Percentiles rank a stretch among this genome's conserved stretches.
These are phyloP conservation scores for Lepidurus packardi DNA, from an alignment of 1,140 invertebrate species.

Conservation along the genomic window DNA sequence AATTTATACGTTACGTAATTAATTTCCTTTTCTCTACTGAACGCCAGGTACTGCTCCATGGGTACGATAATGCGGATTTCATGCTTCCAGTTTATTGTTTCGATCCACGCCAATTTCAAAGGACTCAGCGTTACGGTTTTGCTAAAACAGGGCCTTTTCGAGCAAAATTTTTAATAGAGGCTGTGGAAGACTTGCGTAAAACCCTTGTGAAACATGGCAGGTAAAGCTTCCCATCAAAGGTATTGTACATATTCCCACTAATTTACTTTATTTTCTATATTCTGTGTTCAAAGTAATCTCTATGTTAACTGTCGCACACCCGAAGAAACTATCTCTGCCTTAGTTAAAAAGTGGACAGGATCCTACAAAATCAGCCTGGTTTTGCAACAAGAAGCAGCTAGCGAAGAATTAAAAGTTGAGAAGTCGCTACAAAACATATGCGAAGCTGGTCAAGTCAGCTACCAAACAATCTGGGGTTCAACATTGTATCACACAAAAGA, in stretches of 20 bases:
- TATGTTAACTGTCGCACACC: slow-evolving; percentile 42
- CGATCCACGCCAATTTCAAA: slow-evolving; percentile 43
- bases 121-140: slow-evolving; percentile 42
- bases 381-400: slow-evolving; percentile 44
- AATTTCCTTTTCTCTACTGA: neutral
- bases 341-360: slow-evolving; percentile 40
- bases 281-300: slow-evolving; percentile 33
- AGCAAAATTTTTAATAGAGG: slow-evolving; percentile 42
- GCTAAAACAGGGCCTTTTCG: slow-evolving; percentile 44
- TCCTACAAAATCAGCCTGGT: slow-evolving; percentile 38
- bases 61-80: slow-evolving; percentile 36
- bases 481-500: slow-evolving; percentile 46
- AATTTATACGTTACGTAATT: slow-evolving; percentile 25
- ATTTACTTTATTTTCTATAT: neutral
- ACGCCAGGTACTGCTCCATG: slow-evolving; percentile 31
- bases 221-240: neutral
- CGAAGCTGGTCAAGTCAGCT: slow-evolving; percentile 39
- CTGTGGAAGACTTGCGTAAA: slow-evolving; percentile 41
- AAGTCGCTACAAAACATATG: slow-evolving; percentile 38
- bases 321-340: slow-evolving; percentile 41
- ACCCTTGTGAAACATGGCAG: slow-evolving; percentile 39
- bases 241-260: neutral
- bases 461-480: slow-evolving; percentile 44
- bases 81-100: slow-evolving; percentile 46
- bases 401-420: slow-evolving; percentile 46